phyloP scores from a whole-genome alignment of 2,888 invertebrate genomes.

The Liposcelis brunnea region DNA sequence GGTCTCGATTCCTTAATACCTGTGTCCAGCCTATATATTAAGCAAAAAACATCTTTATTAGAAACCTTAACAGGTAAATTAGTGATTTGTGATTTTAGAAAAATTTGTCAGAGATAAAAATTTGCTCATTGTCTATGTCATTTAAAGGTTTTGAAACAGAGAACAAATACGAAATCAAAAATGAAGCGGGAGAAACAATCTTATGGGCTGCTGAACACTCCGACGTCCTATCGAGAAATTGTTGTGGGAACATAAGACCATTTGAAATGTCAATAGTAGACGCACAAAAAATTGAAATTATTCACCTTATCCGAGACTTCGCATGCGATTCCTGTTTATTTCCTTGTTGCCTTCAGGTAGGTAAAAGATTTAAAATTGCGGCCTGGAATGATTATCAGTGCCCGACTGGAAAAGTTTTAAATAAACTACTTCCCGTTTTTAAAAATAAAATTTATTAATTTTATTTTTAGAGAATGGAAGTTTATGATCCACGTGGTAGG shows the following conservation, averaged over 20 bases:
- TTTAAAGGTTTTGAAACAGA: constrained; percentile 61
- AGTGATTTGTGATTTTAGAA: background rate
- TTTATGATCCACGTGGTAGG: constrained; percentile 53
- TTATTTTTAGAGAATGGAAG: constrained; percentile 48
- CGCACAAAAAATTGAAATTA: constrained; percentile 60
- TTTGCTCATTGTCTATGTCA: no score
- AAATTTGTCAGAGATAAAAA: no score
- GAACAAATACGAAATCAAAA: constrained; percentile 74
- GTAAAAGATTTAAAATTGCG: no score
- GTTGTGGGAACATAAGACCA: constrained; percentile 63
- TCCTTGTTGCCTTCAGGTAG: constrained; percentile 65
- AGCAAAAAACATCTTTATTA: constrained; percentile 44
- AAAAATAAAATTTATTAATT: constrained; percentile 1
- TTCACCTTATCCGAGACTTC: constrained; percentile 65
- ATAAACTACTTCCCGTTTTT: no score
- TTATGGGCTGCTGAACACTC: constrained; percentile 70
- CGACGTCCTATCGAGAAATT: constrained; percentile 67
- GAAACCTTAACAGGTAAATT: constrained; percentile 46
- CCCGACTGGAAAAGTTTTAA: background rate
- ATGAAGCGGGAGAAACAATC: constrained; percentile 59
- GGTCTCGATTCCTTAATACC: constrained; percentile 80
- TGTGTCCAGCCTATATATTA: constrained; percentile 67
- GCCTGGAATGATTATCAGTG: no score
- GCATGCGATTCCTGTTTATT: constrained; percentile 71
- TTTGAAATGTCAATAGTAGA: constrained; percentile 81